Percentiles rank a stretch among this genome's conserved stretches.
phyloP scores from a whole-genome alignment of 2,113 vertebrate species.

The Otus sunia region DNA sequence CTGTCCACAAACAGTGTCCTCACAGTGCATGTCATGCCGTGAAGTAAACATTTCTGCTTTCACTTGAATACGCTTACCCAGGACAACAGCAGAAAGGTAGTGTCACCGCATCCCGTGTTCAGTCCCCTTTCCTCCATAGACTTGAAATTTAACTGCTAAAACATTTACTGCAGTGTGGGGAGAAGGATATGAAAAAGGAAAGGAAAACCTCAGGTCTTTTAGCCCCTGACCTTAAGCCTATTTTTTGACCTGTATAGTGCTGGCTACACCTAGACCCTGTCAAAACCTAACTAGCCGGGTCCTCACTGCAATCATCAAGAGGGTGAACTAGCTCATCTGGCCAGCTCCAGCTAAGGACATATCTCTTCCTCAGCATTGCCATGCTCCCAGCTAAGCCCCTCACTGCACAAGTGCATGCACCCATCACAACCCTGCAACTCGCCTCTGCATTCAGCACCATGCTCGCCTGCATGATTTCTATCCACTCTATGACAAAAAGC shows the following conservation, averaged over 20 bases:
- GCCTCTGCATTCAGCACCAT: not conserved
- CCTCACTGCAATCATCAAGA: not conserved
- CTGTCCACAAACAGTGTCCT: not conserved
- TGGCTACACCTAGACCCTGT: not conserved
- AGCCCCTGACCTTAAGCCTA: not conserved
- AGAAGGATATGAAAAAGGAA: not conserved
- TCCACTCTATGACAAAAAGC: not conserved
- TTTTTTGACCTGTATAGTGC: fast-evolving
- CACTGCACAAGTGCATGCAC: not conserved
- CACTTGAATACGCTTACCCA: not conserved
- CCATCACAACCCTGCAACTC: not conserved
- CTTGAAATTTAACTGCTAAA: not conserved
- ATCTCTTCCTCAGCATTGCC: not conserved
- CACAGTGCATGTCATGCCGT: fast-evolving
- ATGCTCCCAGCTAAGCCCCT: not conserved
- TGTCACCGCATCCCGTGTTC: not conserved
- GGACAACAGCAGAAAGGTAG: not conserved
- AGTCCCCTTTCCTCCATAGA: not conserved
- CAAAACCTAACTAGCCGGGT: not conserved
- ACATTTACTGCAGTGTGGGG: fast-evolving
- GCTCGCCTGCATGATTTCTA: fast-evolving
- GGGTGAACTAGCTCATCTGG: not conserved
- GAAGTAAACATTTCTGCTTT: not conserved
- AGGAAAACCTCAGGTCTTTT: not conserved
- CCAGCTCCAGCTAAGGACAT: not conserved